Base-by-base conservation (phyloP, 2,888 invertebrate species). In the Cheilosia scutellata region DNA sequence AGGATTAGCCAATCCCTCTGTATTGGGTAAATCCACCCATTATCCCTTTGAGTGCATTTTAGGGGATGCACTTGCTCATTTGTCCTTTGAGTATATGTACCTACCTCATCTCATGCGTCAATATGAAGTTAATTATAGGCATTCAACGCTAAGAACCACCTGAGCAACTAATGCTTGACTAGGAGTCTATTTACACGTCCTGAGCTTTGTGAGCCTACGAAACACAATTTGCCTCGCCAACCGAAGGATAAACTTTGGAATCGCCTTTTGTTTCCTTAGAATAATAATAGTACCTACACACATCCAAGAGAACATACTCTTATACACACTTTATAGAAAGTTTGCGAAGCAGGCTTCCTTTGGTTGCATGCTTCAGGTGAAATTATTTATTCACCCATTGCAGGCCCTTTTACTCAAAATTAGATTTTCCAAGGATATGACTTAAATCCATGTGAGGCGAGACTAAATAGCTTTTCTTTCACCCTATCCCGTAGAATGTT, bases 361-460 rank as follows among this genome's bases (percentile, higher is more conserved):
- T 74, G 75, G 37, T 71, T 70, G 5, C 82, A 82, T 25, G 88
- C 88, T 58, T 33, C 9, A 33, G 68, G 76, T 53, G 9, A 33
- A 33, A 65, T 79, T 71, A 58, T 51, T 65, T 51, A 51, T 65
- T 65, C 42, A 42, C 31, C 25, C 53, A 37, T 47, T 27, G 13
- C 58, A 44, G 40, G 51, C 63, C 29, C 49, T 78, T 42, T 55
- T 20, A 31, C 57, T 63, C 9, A 37, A 65, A 72, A 79, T 79
- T 72, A 42, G 65, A 80, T 66, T 74, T 66, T 62, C 60, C 33
- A 20, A 40, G 42, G 20, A 9, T 20, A 25, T 27, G 31, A 11
- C 40, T 40, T 25, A 47, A 33, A 47, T 9, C 55, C 29, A 4
- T 31, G 57, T 42, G 13, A 44, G 25, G 7, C 44, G 16, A 58